Conservation (phyloP, 2,797 vertebrate genomes). For the Aratinga solstitialis region DNA sequence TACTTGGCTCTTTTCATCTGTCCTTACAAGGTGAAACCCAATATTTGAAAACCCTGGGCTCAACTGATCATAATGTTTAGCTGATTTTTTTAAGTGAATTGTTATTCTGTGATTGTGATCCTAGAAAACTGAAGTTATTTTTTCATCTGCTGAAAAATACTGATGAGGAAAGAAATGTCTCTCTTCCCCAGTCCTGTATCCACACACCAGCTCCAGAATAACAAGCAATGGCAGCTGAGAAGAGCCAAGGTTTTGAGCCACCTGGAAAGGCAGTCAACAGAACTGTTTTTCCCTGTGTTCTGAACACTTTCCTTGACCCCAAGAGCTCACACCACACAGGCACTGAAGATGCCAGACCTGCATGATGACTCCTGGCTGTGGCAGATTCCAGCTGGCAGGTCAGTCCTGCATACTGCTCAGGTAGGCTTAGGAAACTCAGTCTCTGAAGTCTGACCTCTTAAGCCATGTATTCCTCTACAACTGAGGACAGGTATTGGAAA, state of each 20-base stretch:
- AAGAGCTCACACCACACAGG: fast-evolving
- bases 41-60: not conserved
- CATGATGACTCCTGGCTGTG: fast-evolving
- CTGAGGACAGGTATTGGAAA: not conserved
- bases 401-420: not conserved
- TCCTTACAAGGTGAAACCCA: not conserved
- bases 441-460: not conserved
- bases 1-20: not conserved
- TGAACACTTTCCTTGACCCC: not conserved
- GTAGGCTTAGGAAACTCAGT: not conserved
- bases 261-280: not conserved
- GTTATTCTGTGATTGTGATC: not conserved
- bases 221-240: not conserved
- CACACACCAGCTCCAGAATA: not conserved
- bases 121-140: not conserved
- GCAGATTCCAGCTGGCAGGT: not conserved
- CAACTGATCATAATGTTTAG: not conserved
- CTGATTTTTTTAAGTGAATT: not conserved
- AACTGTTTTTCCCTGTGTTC: not conserved
- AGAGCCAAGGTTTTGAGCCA: not conserved
- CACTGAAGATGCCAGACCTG: not conserved
- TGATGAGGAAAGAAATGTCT: not conserved
- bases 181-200: not conserved
- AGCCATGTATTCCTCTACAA: not conserved
- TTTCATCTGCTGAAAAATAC: not conserved